A percentile compares a stretch with the other conserved stretches of the same genome.
phyloP scores from a whole-genome alignment of 2,797 vertebrate genomes.

The Pterois miles region DNA sequence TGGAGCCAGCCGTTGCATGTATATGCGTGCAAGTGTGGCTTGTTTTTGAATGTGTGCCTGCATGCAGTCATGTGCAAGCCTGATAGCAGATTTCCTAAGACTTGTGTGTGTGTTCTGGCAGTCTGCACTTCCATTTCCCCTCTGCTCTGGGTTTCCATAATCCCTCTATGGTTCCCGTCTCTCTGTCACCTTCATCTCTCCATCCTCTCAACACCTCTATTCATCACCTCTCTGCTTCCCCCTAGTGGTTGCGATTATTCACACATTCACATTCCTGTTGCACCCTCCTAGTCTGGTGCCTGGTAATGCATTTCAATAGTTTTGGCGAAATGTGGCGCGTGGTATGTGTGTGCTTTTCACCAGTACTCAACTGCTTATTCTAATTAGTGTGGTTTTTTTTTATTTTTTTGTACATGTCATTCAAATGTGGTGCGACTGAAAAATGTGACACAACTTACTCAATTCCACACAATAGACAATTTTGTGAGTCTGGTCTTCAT shows the following conservation, averaged over 20 bases:
- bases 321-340: constrained; percentile 61
- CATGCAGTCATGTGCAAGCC: constrained; percentile 42
- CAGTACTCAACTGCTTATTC: constrained; percentile 17
- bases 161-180: constrained; percentile 64
- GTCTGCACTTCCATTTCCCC: constrained; percentile 41
- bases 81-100: constrained; percentile 35
- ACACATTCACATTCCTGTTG: constrained; percentile 65
- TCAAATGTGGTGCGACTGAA: not conserved
- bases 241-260: constrained; percentile 74
- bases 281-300: constrained; percentile 63
- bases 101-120: constrained; percentile 36
- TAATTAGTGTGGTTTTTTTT: not conserved
- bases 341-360: not conserved
- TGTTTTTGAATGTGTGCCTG: constrained; percentile 44
- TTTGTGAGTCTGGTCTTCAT: not conserved
- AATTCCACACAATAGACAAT: not conserved
- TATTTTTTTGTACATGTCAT: not conserved
- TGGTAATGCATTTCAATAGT: constrained; percentile 66
- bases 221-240: constrained; percentile 79
- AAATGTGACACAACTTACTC: not conserved
- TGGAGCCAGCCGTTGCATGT: constrained; percentile 43
- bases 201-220: constrained; percentile 73
- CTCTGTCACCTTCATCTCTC: constrained; percentile 79
- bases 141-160: constrained; percentile 55
- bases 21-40: constrained; percentile 57